Evolutionary conservation across 2,888 invertebrate species (phyloP).

Genomic region (Orthosia gracilis): DNA sequence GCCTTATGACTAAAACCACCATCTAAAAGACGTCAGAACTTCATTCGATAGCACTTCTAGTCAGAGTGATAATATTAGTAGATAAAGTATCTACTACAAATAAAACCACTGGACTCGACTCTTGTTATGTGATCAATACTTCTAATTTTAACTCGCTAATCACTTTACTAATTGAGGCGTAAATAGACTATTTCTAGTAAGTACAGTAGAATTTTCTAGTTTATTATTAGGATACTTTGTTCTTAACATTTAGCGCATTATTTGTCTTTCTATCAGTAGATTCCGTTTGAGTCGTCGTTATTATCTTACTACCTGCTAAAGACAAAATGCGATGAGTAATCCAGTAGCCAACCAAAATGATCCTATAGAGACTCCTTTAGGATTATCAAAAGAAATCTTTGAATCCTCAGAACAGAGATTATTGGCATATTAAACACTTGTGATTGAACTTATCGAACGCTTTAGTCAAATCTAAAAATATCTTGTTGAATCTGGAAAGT

Average conservation of each 20-base stretch:
- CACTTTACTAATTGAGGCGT: conserved; percentile 38
- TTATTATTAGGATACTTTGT: conserved; percentile 15
- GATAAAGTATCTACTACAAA: neutral
- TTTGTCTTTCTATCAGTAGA: neutral
- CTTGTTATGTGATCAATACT: conserved; percentile 36
- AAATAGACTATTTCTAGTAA: conserved; percentile 21
- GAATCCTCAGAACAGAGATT: neutral
- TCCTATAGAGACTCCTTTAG: neutral
- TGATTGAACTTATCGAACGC: conserved; percentile 5
- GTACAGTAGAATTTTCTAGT: conserved; percentile 26
- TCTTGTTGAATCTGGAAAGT: neutral
- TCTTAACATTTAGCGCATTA: neutral
- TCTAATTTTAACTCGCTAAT: conserved; percentile 58
- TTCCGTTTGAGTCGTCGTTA: neutral
- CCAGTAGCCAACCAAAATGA: neutral
- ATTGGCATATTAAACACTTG: neutral
- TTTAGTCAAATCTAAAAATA: conserved; percentile 2
- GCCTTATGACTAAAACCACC: neutral
- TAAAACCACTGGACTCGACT: neutral
- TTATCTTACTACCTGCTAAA: neutral
- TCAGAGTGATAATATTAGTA: conserved; percentile 12
- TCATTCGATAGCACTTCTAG: conserved; percentile 12
- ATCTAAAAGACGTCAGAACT: neutral
- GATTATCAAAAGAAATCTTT: neutral
- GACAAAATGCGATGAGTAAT: neutral